phyloP scores from a whole-genome alignment of 1,140 invertebrate genomes.

The Penaeus indicus region DNA sequence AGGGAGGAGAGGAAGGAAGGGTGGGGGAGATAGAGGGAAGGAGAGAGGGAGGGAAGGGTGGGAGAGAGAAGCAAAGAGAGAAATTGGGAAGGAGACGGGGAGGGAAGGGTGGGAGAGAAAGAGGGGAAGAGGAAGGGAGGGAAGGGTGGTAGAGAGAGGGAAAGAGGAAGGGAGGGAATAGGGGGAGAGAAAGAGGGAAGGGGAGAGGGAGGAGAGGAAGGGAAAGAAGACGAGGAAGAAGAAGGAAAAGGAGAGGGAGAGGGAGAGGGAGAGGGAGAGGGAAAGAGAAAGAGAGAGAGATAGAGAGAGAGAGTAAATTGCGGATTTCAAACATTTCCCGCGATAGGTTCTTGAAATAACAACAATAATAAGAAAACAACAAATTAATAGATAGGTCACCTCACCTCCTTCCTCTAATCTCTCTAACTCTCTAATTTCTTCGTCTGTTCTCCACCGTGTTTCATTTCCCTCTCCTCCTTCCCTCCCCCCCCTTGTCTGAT shows the following conservation, averaged over 20 bases:
- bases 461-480: background rate
- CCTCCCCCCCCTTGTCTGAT: too few species aligned
- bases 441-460: too few species aligned
- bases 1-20: background rate
- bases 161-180: background rate
- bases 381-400: background rate
- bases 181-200: background rate
- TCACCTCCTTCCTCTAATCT: too few species aligned
- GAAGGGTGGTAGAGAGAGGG: background rate
- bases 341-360: too few species aligned
- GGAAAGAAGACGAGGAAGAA: background rate
- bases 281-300: background rate
- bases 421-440: too few species aligned
- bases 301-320: background rate
- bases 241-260: slow-evolving; percentile 14
- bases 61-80: too few species aligned
- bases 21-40: background rate
- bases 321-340: background rate
- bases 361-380: too few species aligned
- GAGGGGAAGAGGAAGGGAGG: background rate
- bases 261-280: slow-evolving; percentile 16
- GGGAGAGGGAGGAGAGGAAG: background rate
- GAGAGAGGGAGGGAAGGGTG: background rate
- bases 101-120: background rate
- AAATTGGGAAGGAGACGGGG: too few species aligned